These are phyloP conservation scores for Drosophila ambigua DNA, from an alignment of 1,140 invertebrate genomes.

Conservation along the genomic window DNA sequence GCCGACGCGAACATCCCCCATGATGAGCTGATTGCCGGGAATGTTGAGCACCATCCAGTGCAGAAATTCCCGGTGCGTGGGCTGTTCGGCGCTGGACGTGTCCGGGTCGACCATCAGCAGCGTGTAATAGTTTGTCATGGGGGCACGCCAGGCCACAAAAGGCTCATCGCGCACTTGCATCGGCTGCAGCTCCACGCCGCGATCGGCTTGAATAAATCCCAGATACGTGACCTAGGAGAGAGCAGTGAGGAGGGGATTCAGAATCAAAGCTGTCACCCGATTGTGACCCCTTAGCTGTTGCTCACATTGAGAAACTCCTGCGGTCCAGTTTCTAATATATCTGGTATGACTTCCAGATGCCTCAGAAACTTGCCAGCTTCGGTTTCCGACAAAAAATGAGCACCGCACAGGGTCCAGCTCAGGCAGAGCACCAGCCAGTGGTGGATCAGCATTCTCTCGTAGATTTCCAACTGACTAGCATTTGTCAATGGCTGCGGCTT, in stretches of 20 bases:
- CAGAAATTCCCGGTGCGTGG: constrained; percentile 92
- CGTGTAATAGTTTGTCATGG: constrained; percentile 87
- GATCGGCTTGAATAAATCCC: constrained; percentile 85
- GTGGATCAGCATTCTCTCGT: constrained; percentile 16
- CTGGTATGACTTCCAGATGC: constrained; percentile 70
- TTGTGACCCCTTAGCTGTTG: not conserved
- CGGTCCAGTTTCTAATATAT: constrained; percentile 69
- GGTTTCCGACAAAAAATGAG: constrained; percentile 33
- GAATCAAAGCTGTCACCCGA: not conserved
- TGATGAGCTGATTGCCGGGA: constrained; percentile 88
- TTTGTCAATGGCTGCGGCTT: constrained; percentile 1
- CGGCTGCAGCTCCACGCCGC: constrained; percentile 88
- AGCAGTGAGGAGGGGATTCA: not conserved
- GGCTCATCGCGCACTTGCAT: constrained; percentile 89
- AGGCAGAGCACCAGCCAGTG: constrained; percentile 12
- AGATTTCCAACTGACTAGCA: constrained; percentile 5
- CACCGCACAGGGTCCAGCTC: not conserved
- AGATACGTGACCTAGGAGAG: constrained; percentile 84
- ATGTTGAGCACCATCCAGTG: constrained; percentile 97
- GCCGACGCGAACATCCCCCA: constrained; percentile 92
- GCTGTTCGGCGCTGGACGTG: constrained; percentile 89
- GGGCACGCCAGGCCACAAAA: constrained; percentile 87
- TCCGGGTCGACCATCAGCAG: constrained; percentile 87
- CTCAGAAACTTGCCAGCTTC: constrained; percentile 66
- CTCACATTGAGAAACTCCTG: constrained; percentile 78